These are phyloP conservation scores for Muraenolepis orangiensis DNA, from an alignment of 2,797 vertebrate species.

Conservation along the genomic window DNA sequence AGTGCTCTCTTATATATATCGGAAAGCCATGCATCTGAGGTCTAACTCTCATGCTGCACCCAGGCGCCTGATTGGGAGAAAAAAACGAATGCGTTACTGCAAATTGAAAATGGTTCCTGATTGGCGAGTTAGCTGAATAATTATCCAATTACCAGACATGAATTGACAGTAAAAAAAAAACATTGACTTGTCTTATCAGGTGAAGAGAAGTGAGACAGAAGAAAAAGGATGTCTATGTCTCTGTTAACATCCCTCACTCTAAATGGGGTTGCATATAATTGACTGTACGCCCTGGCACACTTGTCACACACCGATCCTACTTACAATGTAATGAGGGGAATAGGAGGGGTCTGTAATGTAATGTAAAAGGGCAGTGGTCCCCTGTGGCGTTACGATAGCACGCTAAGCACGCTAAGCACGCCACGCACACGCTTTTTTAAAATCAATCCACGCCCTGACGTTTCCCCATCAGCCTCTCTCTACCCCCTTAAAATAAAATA, in stretches of 20 bases:
- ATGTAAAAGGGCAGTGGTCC: slow-evolving; percentile 3
- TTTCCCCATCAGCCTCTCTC: background rate
- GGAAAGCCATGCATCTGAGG: background rate
- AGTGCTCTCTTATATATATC: background rate
- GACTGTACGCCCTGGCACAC: background rate
- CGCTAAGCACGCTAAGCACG: background rate
- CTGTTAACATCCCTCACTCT: background rate
- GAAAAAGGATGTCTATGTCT: background rate
- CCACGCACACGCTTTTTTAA: background rate
- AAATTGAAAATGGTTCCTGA: background rate
- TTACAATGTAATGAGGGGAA: background rate
- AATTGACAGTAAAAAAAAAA: background rate
- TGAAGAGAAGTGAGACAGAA: background rate
- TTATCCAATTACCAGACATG: background rate
- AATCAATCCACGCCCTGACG: background rate
- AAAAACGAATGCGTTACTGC: background rate
- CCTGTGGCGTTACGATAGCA: background rate
- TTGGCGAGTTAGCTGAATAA: background rate
- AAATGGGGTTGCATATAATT: slow-evolving; percentile 1
- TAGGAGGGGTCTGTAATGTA: background rate
- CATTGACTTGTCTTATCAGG: background rate
- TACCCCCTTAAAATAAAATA: background rate
- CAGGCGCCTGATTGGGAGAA: background rate
- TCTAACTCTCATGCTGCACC: background rate
- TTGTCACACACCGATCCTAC: background rate